These are phyloP conservation scores for Drosophila lacteicornis DNA, from an alignment of 1,140 invertebrate species.

Conservation along the genomic window DNA sequence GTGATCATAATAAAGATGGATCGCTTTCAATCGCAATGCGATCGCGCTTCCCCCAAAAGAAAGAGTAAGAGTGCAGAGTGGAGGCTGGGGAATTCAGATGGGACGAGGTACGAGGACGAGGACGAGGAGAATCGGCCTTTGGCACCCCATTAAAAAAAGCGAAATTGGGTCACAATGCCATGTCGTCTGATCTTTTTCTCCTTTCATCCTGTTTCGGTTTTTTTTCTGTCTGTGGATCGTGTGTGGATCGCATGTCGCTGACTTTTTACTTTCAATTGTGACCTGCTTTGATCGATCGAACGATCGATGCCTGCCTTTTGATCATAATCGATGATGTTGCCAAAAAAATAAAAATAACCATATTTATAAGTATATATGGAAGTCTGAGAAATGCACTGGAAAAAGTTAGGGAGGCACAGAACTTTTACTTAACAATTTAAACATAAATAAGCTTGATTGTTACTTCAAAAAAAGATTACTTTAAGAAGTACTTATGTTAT, in stretches of 20 bases:
- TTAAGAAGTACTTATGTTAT: no score
- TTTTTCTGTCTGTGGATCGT: slow-evolving; percentile 44
- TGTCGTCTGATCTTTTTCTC: slow-evolving; percentile 27
- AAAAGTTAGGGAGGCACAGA: no score
- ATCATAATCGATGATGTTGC: slow-evolving; percentile 78
- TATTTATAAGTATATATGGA: slow-evolving; percentile 29
- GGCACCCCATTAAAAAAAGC: slow-evolving; percentile 78
- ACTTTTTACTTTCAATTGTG: slow-evolving; percentile 81
- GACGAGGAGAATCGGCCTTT: slow-evolving; percentile 61
- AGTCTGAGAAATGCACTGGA: slow-evolving; percentile 1
- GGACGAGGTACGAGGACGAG: neutral
- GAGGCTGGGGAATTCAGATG: neutral
- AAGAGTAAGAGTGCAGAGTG: slow-evolving; percentile 46
- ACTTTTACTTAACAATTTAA: no score
- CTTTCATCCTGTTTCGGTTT: slow-evolving; percentile 59
- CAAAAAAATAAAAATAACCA: slow-evolving; percentile 54
- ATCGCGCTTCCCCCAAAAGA: slow-evolving; percentile 34
- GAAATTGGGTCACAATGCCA: slow-evolving; percentile 72
- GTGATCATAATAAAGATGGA: slow-evolving; percentile 77
- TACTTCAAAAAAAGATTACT: neutral
- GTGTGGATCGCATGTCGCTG: slow-evolving; percentile 48
- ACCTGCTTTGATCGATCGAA: slow-evolving; percentile 71
- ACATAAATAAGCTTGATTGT: no score
- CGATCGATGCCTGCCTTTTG: slow-evolving; percentile 69
- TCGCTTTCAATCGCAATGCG: slow-evolving; percentile 62